Conservation (phyloP, 2,797 vertebrate genomes). For the Sternarchorhynchus goeldii region DNA sequence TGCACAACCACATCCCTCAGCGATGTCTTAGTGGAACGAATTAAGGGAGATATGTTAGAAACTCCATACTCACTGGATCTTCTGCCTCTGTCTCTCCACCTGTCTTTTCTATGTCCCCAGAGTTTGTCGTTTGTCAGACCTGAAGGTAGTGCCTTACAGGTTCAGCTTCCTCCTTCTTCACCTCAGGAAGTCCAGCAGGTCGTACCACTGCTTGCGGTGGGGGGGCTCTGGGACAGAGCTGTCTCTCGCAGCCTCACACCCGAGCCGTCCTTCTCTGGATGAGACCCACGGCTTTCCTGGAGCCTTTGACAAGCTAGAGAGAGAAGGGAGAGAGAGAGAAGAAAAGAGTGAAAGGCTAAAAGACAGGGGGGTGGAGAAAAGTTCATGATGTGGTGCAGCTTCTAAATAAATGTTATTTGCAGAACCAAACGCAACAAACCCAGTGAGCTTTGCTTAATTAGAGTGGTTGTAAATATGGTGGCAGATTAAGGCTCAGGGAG, state of each 20-base stretch:
- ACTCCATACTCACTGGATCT: conserved; percentile 31
- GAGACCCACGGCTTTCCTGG: conserved; percentile 24
- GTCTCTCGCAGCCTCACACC: background rate
- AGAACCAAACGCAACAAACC: conserved; percentile 24
- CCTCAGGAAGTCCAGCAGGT: background rate
- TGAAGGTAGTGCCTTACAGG: background rate
- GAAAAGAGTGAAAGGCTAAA: background rate
- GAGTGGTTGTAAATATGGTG: conserved; percentile 41
- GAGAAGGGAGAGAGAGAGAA: conserved; percentile 14
- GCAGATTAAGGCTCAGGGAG: conserved; percentile 25
- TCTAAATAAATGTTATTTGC: conserved; percentile 48
- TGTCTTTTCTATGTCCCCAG: background rate
- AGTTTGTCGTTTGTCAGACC: background rate
- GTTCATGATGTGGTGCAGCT: conserved; percentile 19
- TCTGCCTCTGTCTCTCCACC: background rate
- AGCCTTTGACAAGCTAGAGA: conserved; percentile 32
- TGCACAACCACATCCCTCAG: no score
- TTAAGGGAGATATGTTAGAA: background rate
- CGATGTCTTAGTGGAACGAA: background rate
- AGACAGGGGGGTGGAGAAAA: conserved; percentile 21
- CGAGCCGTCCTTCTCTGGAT: conserved; percentile 16
- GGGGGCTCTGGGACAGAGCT: background rate
- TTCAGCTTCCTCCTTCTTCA: background rate
- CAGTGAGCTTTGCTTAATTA: conserved; percentile 51
- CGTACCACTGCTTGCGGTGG: background rate